Evolutionary conservation across 1,140 invertebrate species (phyloP), one percentile per base, ranked within the genome.

Genomic region (Papilio machaon): DNA sequence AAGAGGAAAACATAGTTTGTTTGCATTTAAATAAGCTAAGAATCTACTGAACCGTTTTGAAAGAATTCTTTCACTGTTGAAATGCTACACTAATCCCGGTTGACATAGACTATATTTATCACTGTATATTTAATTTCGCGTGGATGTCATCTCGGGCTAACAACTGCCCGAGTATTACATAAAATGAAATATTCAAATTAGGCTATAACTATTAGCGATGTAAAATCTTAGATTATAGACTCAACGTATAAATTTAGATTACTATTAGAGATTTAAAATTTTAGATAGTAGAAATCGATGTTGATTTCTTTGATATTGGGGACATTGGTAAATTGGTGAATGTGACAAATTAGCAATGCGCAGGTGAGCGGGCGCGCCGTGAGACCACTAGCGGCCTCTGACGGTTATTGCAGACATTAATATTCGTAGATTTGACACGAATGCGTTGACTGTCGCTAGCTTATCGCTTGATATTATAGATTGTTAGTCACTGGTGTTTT

Each of bases 341-440:
- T 91, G 90, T 87, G 91, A 93, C 91, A 91, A 92, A 92, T 93
- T 88, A 80, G 87, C 87, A 89, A 88, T 88, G 84, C 82, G 79
- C 81, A 81, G 67, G 64, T 46, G 83, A 85, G 84, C 88, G 87
- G 90, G 89, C 84, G 89, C 87, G 90, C 82, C 85, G 88, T 92
- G 91, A 85, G 91, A 92, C 91, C 85, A 84, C 80, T 85, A 81
- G 46, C 85, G 88, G 84, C 87, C 90, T 89, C 87, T 84, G 89
- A 83, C 86, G 80, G 90, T 89, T 89, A 90, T 90, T 84, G 87
- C 84, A 79, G 85, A 84, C 85, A 90, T 92, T 91, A 91, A 91
- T 91, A 88, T 87, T 84, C 85, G 83, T 76, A 82, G 82, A 86
- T 89, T 89, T 90, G 88, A 93, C 91, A 90, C 87, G 87, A 90